Conservation (phyloP, 2,888 invertebrate species). For the Drosophila sordidula region DNA sequence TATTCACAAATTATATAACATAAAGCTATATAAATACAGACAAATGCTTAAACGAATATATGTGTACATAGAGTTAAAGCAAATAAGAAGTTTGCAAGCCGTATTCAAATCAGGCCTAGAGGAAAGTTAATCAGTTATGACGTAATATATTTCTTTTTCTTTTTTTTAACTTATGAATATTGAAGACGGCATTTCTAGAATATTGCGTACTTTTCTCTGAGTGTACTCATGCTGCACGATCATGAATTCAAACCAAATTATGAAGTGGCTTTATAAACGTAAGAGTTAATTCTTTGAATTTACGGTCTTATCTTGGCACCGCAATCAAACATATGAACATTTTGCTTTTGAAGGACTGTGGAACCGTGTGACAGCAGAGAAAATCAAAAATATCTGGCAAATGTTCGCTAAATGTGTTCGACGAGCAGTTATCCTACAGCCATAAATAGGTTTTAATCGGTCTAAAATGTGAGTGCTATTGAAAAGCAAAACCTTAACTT, state of each 20-base stretch:
- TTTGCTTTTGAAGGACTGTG: slow-evolving; percentile 5
- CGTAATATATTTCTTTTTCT: background rate
- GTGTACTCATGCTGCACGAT: too few species aligned
- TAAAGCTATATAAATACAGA: background rate
- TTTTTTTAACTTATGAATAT: too few species aligned
- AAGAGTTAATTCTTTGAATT: slow-evolving; percentile 7
- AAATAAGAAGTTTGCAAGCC: too few species aligned
- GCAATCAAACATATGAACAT: background rate
- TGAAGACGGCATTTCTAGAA: too few species aligned
- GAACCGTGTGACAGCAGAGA: background rate
- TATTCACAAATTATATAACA: slow-evolving; percentile 9
- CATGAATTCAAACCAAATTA: background rate
- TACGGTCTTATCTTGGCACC: slow-evolving; percentile 26
- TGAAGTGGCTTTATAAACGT: slow-evolving; percentile 3
- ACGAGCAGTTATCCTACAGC: background rate
- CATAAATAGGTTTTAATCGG: too few species aligned
- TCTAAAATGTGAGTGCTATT: too few species aligned
- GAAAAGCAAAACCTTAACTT: too few species aligned
- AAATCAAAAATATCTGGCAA: slow-evolving; percentile 2
- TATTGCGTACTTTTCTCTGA: too few species aligned
- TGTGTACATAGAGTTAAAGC: background rate
- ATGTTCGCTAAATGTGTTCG: background rate
- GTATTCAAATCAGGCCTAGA: too few species aligned
- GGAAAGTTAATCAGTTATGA: background rate
- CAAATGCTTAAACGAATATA: background rate